Percentiles rank a stretch among this genome's conserved stretches.
Evolutionary conservation across 2,888 invertebrate genomes (phyloP).

Genomic region (Scaptomyza polygonia): DNA sequence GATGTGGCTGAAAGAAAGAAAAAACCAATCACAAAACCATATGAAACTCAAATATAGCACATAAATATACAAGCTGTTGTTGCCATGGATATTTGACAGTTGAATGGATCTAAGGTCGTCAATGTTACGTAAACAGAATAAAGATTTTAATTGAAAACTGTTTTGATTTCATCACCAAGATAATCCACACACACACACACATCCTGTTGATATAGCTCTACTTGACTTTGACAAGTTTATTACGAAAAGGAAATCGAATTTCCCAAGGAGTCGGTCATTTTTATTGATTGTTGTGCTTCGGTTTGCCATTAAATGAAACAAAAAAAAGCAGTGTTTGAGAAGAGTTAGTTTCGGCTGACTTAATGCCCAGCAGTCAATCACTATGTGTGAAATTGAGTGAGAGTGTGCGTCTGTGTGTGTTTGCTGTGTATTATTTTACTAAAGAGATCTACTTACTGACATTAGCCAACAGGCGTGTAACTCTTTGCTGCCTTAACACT

Average conservation of each 20-base stretch:
- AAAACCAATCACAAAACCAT: constrained; percentile 4
- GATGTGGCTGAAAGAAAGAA: not conserved
- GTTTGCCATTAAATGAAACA: constrained; percentile 5
- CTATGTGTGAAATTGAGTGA: not conserved
- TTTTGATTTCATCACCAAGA: constrained; percentile 30
- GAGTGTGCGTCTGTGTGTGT: too few relatives aligned
- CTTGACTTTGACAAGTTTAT: constrained; percentile 32
- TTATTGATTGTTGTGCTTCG: constrained; percentile 47
- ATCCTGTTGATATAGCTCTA: constrained; percentile 2
- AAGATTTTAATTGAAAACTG: constrained; percentile 22
- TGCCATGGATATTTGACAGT: constrained; percentile 8
- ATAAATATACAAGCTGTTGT: constrained; percentile 7
- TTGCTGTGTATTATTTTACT: constrained; percentile 25
- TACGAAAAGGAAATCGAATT: constrained; percentile 28
- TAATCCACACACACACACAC: too few relatives aligned
- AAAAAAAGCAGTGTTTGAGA: constrained; percentile 5
- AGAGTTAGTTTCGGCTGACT: not conserved
- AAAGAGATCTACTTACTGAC: constrained; percentile 13
- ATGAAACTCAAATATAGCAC: constrained; percentile 6
- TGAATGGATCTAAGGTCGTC: constrained; percentile 18
- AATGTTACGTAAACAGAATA: constrained; percentile 12
- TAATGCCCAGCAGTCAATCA: constrained; percentile 43
- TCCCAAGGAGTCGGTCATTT: not conserved
- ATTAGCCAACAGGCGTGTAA: constrained; percentile 13
- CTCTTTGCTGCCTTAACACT: constrained; percentile 17